Percentiles rank a stretch among this genome's conserved stretches.
Evolutionary conservation across 2,797 vertebrate species (phyloP).

Genomic region (Poecilia velifera): DNA sequence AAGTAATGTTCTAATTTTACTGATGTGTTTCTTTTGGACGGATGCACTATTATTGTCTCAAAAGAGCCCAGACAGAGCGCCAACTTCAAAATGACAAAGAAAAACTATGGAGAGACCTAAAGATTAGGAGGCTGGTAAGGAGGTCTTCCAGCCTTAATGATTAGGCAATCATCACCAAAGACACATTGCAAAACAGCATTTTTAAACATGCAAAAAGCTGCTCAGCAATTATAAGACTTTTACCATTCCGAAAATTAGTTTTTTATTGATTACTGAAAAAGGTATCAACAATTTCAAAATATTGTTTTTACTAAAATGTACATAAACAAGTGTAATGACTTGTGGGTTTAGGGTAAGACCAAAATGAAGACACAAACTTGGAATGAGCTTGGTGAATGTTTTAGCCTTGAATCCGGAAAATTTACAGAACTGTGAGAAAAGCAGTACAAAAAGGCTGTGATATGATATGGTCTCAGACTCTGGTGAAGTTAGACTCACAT

Average conservation of each 20-base stretch:
- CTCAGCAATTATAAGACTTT: background rate
- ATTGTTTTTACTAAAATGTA: background rate
- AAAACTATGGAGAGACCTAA: background rate
- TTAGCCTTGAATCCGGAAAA: background rate
- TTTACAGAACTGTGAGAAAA: background rate
- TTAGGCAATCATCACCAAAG: background rate
- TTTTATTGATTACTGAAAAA: background rate
- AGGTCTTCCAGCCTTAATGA: background rate
- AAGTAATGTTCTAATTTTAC: background rate
- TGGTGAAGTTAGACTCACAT: too few relatives aligned
- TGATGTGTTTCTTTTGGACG: background rate
- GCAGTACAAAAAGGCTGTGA: too few relatives aligned
- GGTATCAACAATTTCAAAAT: background rate
- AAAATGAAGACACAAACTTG: background rate
- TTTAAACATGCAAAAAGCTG: background rate
- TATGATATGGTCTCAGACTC: too few relatives aligned
- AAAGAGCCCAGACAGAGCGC: too few relatives aligned
- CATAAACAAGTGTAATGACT: background rate
- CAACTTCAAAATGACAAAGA: background rate
- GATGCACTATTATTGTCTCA: background rate
- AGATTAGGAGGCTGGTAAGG: background rate
- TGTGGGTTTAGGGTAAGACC: background rate
- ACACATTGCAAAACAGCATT: background rate
- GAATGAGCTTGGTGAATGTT: background rate
- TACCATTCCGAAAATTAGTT: background rate